Evolutionary conservation across 2,797 vertebrate genomes (phyloP).

Genomic region (Sternarchorhynchus goeldii): DNA sequence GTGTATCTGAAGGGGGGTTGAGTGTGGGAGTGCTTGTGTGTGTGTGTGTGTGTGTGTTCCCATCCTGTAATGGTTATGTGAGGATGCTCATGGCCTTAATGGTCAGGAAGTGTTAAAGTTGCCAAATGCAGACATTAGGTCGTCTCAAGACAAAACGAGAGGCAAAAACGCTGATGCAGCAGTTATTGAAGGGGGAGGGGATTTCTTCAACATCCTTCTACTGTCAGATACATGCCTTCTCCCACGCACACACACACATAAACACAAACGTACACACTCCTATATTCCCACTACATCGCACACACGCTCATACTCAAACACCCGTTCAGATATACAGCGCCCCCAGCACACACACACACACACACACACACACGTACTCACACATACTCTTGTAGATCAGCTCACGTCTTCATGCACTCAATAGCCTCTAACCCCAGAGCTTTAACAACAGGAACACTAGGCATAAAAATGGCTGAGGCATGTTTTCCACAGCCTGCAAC

Average conservation of each 20-base stretch:
- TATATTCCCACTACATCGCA: background rate
- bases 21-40: background rate
- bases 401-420: constrained; percentile 45
- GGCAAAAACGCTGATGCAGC: constrained; percentile 78
- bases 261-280: background rate
- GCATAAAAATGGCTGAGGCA: constrained; percentile 54
- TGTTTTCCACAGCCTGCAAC: constrained; percentile 57
- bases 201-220: constrained; percentile 77
- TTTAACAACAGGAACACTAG: constrained; percentile 54
- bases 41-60: constrained; percentile 38
- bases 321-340: constrained; percentile 9
- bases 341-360: background rate
- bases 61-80: constrained; percentile 83
- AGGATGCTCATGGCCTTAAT: constrained; percentile 87
- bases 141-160: constrained; percentile 79
- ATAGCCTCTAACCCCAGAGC: constrained; percentile 38
- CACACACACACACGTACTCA: background rate
- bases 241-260: constrained; percentile 20
- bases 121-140: constrained; percentile 90
- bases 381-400: constrained; percentile 15
- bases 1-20: too few species aligned
- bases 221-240: constrained; percentile 53
- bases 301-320: background rate
- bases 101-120: constrained; percentile 94
- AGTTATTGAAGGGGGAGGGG: constrained; percentile 70